These are phyloP conservation scores for Caenorhabditis becei DNA, from an alignment of 2,888 invertebrate species.

Conservation along the genomic window DNA sequence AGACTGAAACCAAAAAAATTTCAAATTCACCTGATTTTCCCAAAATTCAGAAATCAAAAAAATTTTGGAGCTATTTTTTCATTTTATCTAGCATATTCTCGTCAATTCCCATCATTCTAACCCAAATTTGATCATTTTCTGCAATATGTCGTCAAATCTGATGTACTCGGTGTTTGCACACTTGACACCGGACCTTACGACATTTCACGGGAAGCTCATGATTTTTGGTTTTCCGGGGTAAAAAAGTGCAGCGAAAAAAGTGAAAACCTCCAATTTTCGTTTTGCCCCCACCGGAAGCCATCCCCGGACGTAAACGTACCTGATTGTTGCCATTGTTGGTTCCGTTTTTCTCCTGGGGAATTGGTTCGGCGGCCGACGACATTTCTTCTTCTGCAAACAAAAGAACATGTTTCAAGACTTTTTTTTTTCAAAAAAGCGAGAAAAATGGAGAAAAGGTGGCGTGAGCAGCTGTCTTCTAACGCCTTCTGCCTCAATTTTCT, in stretches of 20 bases:
- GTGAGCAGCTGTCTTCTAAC: slow-evolving; percentile 6
- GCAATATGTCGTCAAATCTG: too few relatives aligned
- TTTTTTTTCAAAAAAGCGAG: slow-evolving; percentile 9
- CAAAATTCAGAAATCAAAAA: too few relatives aligned
- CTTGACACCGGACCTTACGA: too few relatives aligned
- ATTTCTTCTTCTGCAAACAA: slow-evolving; percentile 13
- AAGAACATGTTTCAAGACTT: not conserved
- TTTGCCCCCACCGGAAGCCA: not conserved
- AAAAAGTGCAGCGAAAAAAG: not conserved
- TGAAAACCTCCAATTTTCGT: not conserved
- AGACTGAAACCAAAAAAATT: too few relatives aligned
- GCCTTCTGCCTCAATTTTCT: not conserved
- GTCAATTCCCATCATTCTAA: too few relatives aligned
- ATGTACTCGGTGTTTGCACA: too few relatives aligned
- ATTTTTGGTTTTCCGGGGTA: not conserved
- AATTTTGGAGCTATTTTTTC: too few relatives aligned
- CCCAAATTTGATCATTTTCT: too few relatives aligned
- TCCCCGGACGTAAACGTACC: slow-evolving; percentile 11
- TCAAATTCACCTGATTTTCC: too few relatives aligned
- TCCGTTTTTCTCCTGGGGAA: slow-evolving; percentile 48
- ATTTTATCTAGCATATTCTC: too few relatives aligned
- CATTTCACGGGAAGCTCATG: not conserved
- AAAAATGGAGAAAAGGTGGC: slow-evolving; percentile 7
- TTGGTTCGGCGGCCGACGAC: slow-evolving; percentile 50
- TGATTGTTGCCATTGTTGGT: slow-evolving; percentile 27